These are phyloP conservation scores for Diorhabda elongata DNA, from an alignment of 1,140 invertebrate species.

Conservation along the genomic window DNA sequence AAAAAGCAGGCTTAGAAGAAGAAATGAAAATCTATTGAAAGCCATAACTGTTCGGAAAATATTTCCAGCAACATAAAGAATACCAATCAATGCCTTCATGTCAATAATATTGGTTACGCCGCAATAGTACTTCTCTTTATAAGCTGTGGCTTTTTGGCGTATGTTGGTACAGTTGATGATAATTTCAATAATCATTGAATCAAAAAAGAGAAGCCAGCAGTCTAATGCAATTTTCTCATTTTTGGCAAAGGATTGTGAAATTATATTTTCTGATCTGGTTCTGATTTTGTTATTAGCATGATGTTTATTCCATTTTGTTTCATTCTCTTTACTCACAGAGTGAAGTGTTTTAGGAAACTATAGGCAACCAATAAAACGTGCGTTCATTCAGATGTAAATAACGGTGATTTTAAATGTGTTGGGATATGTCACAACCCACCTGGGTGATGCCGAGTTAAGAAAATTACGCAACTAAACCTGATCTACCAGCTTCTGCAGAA, in stretches of 20 bases:
- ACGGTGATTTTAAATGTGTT: background rate
- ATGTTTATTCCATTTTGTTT: constrained; percentile 19
- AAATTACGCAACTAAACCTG: too few species aligned
- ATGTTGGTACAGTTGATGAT: background rate
- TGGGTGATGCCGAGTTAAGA: too few species aligned
- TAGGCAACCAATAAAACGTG: constrained; percentile 3
- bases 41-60: background rate
- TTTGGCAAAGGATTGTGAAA: constrained; percentile 18
- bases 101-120: background rate
- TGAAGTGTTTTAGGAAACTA: background rate
- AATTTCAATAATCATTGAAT: background rate
- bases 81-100: background rate
- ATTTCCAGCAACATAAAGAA: constrained; percentile 1
- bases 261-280: constrained; percentile 19
- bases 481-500: too few species aligned
- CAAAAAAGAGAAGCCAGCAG: background rate
- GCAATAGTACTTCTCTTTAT: background rate
- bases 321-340: constrained; percentile 7
- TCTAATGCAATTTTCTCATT: constrained; percentile 7
- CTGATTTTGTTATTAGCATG: constrained; percentile 16
- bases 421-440: background rate
- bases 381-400: background rate
- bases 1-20: constrained; percentile 6
- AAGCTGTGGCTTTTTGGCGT: too few species aligned
- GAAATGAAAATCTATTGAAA: background rate